Evolutionary conservation across 2,888 invertebrate genomes (phyloP).

Genomic region (Andrena chrysosceles): DNA sequence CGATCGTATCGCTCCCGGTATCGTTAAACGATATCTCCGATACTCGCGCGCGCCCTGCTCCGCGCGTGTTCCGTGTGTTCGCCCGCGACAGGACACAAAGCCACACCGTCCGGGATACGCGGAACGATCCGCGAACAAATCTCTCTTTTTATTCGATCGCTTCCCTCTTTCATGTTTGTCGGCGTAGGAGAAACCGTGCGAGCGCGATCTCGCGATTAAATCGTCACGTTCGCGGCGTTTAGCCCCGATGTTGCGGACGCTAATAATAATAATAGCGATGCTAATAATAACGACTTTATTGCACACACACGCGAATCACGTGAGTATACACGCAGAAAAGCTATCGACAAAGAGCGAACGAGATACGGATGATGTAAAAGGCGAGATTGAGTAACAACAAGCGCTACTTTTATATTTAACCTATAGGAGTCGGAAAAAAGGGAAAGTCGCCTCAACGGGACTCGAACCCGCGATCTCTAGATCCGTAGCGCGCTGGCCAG

Average conservation of each 20-base stretch:
- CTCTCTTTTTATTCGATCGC: not conserved
- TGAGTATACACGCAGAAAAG: not conserved
- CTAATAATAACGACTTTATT: not conserved
- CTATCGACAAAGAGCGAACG: not conserved
- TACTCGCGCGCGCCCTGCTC: constrained; percentile 5
- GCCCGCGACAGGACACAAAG: constrained; percentile 11
- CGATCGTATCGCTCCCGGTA: constrained; percentile 52
- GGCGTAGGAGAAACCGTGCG: not conserved
- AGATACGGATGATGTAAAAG: no score
- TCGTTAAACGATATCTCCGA: constrained; percentile 67
- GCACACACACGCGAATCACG: not conserved
- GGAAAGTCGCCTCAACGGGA: no score
- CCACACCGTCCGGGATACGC: not conserved
- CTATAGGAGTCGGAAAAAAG: no score
- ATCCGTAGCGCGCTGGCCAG: no score
- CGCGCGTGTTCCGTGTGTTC: not conserved
- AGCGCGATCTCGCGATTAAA: not conserved
- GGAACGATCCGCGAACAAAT: constrained; percentile 15
- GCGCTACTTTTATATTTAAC: no score
- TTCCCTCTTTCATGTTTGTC: not conserved
- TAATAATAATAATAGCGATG: not conserved
- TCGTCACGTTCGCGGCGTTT: not conserved
- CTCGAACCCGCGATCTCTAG: no score
- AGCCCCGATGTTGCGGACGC: not conserved
- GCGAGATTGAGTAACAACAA: no score